Evolutionary conservation across 2,113 vertebrate genomes (phyloP).

Genomic region (Syngnathus floridae): DNA sequence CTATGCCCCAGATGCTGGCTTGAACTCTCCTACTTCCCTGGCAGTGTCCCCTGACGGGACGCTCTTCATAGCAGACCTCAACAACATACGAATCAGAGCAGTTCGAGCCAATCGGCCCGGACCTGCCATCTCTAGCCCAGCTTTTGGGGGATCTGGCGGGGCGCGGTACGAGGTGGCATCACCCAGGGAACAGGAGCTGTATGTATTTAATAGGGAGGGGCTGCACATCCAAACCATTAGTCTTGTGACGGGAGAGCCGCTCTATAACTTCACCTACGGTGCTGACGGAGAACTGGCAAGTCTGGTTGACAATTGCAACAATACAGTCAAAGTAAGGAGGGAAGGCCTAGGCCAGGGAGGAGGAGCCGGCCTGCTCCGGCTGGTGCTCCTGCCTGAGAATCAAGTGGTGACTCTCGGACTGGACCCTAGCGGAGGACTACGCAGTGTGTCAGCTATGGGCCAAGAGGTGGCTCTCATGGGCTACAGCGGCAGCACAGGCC

Average conservation of each 20-base stretch:
- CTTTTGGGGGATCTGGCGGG: conserved; percentile 41
- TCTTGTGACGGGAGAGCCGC: conserved; percentile 89
- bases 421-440: conserved; percentile 83
- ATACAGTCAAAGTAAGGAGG: conserved; percentile 85
- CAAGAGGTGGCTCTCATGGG: conserved; percentile 92
- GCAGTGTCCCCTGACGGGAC: conserved; percentile 93
- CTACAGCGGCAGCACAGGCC: conserved; percentile 87
- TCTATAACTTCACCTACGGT: conserved; percentile 93
- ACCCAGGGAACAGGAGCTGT: conserved; percentile 91
- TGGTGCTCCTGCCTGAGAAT: conserved; percentile 90
- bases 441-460: conserved; percentile 83
- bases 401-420: conserved; percentile 90
- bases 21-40: conserved; percentile 93
- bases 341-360: conserved; percentile 75
- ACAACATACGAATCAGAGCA: conserved; percentile 93
- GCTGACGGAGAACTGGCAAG: conserved; percentile 79
- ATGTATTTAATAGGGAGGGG: conserved; percentile 89
- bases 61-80: conserved; percentile 94
- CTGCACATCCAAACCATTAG: conserved; percentile 93
- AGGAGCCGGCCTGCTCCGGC: conserved; percentile 78
- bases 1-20: conserved; percentile 90
- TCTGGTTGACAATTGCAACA: conserved; percentile 87
- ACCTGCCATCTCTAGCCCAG: conserved; percentile 61
- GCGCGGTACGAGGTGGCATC: conserved; percentile 93
- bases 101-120: conserved; percentile 84